Evolutionary conservation across 2,888 invertebrate species (phyloP).

Genomic region (Dicyrtoma fusca): DNA sequence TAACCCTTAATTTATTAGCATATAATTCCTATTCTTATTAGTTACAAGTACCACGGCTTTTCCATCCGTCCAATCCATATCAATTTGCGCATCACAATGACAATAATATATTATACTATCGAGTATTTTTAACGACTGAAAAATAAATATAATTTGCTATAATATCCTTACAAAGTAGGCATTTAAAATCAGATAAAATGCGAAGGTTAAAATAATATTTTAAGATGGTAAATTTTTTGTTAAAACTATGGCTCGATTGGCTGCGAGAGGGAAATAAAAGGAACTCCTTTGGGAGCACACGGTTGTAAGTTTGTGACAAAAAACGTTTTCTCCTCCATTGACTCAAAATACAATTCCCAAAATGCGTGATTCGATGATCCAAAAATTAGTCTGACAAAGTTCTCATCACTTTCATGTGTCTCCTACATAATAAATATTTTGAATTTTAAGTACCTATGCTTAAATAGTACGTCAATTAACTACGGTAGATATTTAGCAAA

Average conservation of each 20-base stretch:
- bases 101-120: no score
- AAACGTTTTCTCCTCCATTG: slow-evolving; percentile 44
- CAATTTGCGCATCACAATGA: no score
- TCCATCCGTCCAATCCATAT: no score
- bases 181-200: not conserved
- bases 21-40: no score
- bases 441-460: not conserved
- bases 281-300: slow-evolving; percentile 37
- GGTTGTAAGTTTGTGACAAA: slow-evolving; percentile 39
- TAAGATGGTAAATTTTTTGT: not conserved
- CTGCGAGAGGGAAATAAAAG: slow-evolving; percentile 48
- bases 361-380: slow-evolving; percentile 37
- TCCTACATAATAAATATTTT: slow-evolving; percentile 44
- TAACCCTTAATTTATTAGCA: no score
- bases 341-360: slow-evolving; percentile 55
- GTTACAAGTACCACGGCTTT: no score
- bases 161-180: no score
- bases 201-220: not conserved
- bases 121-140: no score
- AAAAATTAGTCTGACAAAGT: slow-evolving; percentile 49
- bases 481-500: not conserved
- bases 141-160: no score
- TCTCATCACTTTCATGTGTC: slow-evolving; percentile 50
- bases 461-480: not conserved
- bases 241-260: slow-evolving; percentile 40